Evolutionary conservation across 2,797 vertebrate species (phyloP), one percentile per base, ranked within the genome.

Genomic region (Oryzias sinensis): DNA sequence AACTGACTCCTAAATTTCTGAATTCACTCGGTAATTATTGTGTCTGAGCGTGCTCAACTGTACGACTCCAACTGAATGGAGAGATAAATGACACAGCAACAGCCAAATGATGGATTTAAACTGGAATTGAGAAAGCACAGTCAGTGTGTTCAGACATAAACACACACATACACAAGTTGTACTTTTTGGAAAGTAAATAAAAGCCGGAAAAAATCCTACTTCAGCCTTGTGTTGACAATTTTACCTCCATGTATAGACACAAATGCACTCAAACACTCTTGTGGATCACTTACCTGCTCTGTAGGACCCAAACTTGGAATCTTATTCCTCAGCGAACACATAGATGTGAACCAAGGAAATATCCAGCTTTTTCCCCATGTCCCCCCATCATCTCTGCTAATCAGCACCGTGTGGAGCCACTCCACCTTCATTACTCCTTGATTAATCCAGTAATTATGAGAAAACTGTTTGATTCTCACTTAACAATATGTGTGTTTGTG

Each of bases 321-420:
- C 74, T 14, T 70, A 70, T 74, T 44, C 55, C 53, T 61, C 1
- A 25, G 51, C 60, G 17, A 25, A 27, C 65, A 29, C 24, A 41
- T 49, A 44, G 45, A 54, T 45, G 53, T 53, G 55, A 63, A 55
- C 46, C 5, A 42, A 27, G 56, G 52, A 59, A 50, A 56, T 66
- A 68, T 48, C 43, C 73, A 76, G 71, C 56, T 54, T 69, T 75
- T 73, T 56, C 72, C 75, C 70, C 73, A 50, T 64, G 72, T 62
- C 52, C 82, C 69, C 78, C 70, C 53, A 82, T 83, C 80, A 81
- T 77, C 68, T 75, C 57, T 55, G 76, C 65, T 88, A 86, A 87
- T 88, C 85, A 87, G 76, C 79, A 58, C 78, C 69, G 74, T 81
- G 82, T 82, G 84, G 87, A 83, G 85, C 83, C 80, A 81, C 85